Percentiles rank a stretch among this genome's conserved stretches.
Conservation (phyloP, 2,113 vertebrate species). For the Rhagologus leucostigma region DNA sequence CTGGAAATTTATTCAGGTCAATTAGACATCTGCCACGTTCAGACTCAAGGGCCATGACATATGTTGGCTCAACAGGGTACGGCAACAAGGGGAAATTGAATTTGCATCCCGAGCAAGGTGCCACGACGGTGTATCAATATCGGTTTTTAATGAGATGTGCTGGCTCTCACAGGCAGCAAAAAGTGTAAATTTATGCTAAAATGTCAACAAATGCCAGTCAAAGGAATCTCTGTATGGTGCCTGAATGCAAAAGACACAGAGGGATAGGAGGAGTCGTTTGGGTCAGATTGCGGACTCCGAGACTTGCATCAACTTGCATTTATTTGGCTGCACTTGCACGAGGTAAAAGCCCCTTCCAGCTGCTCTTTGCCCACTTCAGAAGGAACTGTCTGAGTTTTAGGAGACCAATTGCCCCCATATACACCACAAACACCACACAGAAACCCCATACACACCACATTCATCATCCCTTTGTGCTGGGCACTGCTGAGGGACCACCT, state of each 20-base stretch:
- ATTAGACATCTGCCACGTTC: constrained; percentile 25
- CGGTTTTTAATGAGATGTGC: constrained; percentile 56
- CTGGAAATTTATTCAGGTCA: constrained; percentile 24
- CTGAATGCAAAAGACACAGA: constrained; percentile 27
- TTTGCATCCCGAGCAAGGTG: constrained; percentile 40
- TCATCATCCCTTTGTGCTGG: neutral
- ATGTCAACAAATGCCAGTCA: constrained; percentile 44
- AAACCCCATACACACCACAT: neutral
- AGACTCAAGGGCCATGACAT: constrained; percentile 14
- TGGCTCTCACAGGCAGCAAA: neutral
- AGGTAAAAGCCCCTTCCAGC: neutral
- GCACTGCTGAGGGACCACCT: neutral
- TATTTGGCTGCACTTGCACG: neutral
- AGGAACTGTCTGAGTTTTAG: neutral
- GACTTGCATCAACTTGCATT: neutral
- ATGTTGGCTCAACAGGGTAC: constrained; percentile 29
- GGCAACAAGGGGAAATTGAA: neutral
- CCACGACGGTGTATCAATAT: neutral
- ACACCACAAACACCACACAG: neutral
- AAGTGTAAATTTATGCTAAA: constrained; percentile 60
- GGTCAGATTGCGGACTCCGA: neutral
- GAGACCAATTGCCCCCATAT: neutral
- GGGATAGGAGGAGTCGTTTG: neutral
- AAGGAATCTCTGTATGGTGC: constrained; percentile 14
- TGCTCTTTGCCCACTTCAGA: neutral